Conservation (phyloP, 2,797 vertebrate genomes). For the Anas acuta region DNA sequence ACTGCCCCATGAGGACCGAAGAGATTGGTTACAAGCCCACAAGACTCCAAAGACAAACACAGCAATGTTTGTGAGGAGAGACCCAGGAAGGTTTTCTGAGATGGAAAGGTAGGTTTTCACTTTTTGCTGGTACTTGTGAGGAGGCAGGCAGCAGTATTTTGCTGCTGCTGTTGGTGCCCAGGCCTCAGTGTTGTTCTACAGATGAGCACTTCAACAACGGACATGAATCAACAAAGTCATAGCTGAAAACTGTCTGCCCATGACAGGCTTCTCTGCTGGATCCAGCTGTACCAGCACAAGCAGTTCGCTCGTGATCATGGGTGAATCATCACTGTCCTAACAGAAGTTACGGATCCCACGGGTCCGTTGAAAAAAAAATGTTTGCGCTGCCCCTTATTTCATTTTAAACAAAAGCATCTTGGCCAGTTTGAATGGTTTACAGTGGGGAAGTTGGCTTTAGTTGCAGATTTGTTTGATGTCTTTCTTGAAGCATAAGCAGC, state of each 20-base stretch:
- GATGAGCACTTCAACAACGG: background rate
- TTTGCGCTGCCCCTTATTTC: background rate
- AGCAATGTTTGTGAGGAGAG: background rate
- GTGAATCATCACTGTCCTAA: background rate
- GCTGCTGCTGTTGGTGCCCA: background rate
- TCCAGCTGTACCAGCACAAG: background rate
- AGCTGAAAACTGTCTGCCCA: background rate
- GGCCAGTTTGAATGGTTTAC: background rate
- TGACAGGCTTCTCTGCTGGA: background rate
- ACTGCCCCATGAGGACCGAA: background rate
- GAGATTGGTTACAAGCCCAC: background rate
- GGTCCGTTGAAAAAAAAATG: background rate
- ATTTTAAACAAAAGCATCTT: background rate
- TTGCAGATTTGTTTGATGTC: background rate
- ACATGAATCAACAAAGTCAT: background rate
- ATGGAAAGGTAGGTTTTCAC: background rate
- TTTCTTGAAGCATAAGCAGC: background rate
- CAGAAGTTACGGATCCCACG: background rate
- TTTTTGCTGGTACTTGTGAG: background rate
- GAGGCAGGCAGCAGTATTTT: background rate
- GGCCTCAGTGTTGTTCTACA: background rate
- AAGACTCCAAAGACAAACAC: background rate
- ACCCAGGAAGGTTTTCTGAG: background rate
- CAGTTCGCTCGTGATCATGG: background rate
- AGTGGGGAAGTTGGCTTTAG: background rate